Evolutionary conservation across 2,797 vertebrate genomes (phyloP).

Genomic region (Kryptolebias ocellatus): DNA sequence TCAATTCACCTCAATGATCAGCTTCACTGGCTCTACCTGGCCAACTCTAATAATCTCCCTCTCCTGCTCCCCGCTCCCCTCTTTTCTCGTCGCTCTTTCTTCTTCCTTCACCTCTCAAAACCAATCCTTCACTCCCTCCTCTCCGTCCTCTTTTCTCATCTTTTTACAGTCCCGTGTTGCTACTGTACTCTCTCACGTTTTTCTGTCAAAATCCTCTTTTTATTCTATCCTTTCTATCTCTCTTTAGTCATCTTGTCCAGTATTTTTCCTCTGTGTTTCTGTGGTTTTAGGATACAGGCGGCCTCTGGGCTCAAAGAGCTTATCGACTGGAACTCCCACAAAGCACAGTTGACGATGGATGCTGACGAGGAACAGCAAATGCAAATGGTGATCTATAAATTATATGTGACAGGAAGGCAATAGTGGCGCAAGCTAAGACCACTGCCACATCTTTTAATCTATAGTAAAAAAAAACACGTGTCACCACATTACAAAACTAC

Average conservation of each 20-base stretch:
- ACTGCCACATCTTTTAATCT: conserved; percentile 90
- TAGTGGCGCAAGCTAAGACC: conserved; percentile 88
- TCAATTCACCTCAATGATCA: conserved; percentile 91
- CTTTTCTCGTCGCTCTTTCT: conserved; percentile 50
- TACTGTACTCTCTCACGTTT: conserved; percentile 48
- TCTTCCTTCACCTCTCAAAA: conserved; percentile 58
- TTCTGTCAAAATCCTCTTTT: conserved; percentile 33
- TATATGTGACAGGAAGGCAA: conserved; percentile 96
- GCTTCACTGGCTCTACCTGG: conserved; percentile 84
- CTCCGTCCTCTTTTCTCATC: conserved; percentile 58
- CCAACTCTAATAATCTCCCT: conserved; percentile 79
- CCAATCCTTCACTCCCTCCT: conserved; percentile 58
- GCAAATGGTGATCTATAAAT: conserved; percentile 96
- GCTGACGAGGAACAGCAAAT: conserved; percentile 84
- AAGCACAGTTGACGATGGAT: conserved; percentile 88
- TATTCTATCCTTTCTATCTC: conserved; percentile 33
- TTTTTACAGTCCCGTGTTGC: conserved; percentile 43
- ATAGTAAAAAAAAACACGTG: conserved; percentile 68
- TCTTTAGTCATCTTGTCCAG: conserved; percentile 27
- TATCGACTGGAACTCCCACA: conserved; percentile 89
- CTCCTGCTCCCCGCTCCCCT: conserved; percentile 47
- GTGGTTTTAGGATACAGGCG: conserved; percentile 67
- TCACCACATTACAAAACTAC: conserved; percentile 37
- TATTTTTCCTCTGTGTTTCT: conserved; percentile 11
- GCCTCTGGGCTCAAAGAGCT: conserved; percentile 82